These are phyloP conservation scores for Brachionus asplanchnoidis DNA, from an alignment of 1,140 invertebrate genomes.

Conservation along the genomic window DNA sequence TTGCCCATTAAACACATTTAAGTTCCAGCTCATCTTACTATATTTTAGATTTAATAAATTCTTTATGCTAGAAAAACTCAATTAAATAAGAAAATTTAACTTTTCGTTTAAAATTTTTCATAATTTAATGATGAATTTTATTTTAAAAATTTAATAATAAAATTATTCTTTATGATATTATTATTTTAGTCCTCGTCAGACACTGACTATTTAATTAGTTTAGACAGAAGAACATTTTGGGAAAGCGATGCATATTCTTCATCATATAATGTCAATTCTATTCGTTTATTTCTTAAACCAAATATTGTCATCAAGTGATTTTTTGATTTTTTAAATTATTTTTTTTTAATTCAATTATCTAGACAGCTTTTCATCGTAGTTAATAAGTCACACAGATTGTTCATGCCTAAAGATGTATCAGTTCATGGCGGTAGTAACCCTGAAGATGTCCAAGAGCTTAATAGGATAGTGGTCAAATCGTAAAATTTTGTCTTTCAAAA, in stretches of 20 bases:
- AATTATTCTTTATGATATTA: too few relatives aligned
- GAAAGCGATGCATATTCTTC: conserved; percentile 54
- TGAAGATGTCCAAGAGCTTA: conserved; percentile 50
- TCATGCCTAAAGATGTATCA: conserved; percentile 44
- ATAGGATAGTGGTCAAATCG: conserved; percentile 49
- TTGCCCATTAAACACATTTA: too few relatives aligned
- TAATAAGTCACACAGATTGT: conserved; percentile 55
- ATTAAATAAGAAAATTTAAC: too few relatives aligned
- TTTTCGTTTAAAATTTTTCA: too few relatives aligned
- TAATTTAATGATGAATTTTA: too few relatives aligned
- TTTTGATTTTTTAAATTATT: not conserved
- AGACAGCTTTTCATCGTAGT: conserved; percentile 47
- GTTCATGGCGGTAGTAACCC: conserved; percentile 50
- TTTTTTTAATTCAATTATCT: not conserved
- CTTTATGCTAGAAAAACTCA: too few relatives aligned
- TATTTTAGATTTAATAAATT: too few relatives aligned
- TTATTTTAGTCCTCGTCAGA: not conserved
- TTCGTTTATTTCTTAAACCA: conserved; percentile 25
- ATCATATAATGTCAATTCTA: not conserved
- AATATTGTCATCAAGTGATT: conserved; percentile 21
- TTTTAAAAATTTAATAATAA: not conserved
- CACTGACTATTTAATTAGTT: conserved; percentile 49
- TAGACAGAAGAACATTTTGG: conserved; percentile 54
- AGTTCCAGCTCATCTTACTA: too few relatives aligned
- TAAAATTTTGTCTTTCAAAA: conserved; percentile 43